Evolutionary conservation across 2,113 vertebrate genomes (phyloP), one percentile per base, ranked within the genome.

Genomic region (Noctilio leporinus): DNA sequence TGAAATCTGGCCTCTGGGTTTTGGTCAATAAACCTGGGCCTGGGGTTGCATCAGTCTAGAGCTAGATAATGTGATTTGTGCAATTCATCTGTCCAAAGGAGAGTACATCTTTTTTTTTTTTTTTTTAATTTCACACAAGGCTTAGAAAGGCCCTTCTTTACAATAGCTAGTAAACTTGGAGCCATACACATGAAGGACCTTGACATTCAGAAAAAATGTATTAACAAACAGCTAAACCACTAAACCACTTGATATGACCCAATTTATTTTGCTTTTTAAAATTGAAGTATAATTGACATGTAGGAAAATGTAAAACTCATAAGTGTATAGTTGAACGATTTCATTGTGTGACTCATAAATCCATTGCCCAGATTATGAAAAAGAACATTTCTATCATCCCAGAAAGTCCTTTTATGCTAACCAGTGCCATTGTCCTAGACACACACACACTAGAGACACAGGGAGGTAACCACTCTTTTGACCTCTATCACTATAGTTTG

Each of bases 191-290:
- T 20, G 77, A 94, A 90, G 53, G 65, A 92, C 59, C 35, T 90
- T 94, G 75, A 77, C 49, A 53, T 91, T 91, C 28, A 93, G 17
- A 77, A 0, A 90, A 94, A 81, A 53, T 73, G 4, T 47, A 30
- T 94, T 65, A 72, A 92, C 26, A 43, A 65, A 57, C 38, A 93
- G 16, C 2, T 73, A 78, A 76, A 51, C 28, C 28, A 67, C 2
- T 73, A 78, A 76, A 51, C 28, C 28, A 67, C 53, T 93, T 9
- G 9, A 83, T 65, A 89, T 28, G 11, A 22, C 16, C 33, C 94
- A 33, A 81, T 43, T 38, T 87, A 75, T 75, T 91, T 93, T 83
- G 43, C 55, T 92, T 90, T 90, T 91, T 55, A 78, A 91, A 65
- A 93, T 70, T 59, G 47, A 75, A 72, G 33, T 81, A 70, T 72